These are phyloP conservation scores for Melikaiella ostensackeni DNA, from an alignment of 2,888 invertebrate genomes.

Conservation along the genomic window DNA sequence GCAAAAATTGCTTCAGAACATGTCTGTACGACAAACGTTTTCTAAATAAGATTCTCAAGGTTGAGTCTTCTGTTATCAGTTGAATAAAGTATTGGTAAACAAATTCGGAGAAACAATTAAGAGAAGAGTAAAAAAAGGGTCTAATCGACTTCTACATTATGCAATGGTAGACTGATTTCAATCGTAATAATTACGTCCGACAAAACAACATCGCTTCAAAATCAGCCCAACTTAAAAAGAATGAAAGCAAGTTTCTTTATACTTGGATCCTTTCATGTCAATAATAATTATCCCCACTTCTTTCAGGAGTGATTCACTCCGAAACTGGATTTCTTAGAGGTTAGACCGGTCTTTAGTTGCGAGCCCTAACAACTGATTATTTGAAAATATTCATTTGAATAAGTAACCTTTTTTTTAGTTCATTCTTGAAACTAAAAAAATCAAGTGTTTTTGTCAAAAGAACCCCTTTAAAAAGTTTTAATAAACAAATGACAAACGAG, in stretches of 20 bases:
- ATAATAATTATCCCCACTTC: slow-evolving; percentile 3
- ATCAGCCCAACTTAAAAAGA: background rate
- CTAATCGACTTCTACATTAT: background rate
- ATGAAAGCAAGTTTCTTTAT: slow-evolving; percentile 3
- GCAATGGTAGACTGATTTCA: background rate
- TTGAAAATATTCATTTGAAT: background rate
- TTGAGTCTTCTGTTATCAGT: no score
- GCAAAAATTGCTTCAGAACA: no score
- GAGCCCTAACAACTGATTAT: background rate
- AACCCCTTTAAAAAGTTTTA: background rate
- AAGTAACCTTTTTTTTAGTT: background rate
- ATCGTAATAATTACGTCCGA: background rate
- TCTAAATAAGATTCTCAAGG: no score
- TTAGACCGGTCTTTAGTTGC: background rate
- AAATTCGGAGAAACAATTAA: background rate
- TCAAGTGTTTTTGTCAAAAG: background rate
- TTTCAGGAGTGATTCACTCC: background rate
- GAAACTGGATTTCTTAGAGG: background rate
- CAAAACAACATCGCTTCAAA: background rate
- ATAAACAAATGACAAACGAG: background rate
- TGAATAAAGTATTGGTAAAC: no score
- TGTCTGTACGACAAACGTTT: no score
- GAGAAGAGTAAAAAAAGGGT: background rate
- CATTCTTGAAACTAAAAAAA: background rate
- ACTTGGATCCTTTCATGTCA: background rate